Evolutionary conservation across 2,113 vertebrate genomes (phyloP), one percentile per base, ranked within the genome.

Genomic region (Casuarius casuarius): DNA sequence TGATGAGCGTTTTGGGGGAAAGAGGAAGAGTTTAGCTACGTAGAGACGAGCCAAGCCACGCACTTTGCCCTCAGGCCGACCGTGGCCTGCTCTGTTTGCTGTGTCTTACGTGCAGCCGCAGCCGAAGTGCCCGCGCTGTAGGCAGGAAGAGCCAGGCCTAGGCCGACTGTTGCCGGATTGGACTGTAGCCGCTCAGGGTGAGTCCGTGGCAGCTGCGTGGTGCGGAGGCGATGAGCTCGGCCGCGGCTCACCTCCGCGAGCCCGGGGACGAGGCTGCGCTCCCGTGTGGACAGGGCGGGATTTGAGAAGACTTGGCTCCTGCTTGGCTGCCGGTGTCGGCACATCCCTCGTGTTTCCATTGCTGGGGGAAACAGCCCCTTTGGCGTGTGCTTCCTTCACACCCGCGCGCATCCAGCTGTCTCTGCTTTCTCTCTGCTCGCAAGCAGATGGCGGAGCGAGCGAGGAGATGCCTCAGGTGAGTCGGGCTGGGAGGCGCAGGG

Each of bases 381-480:
- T 6, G 49, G 95, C 7, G 1, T 35, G 85, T 21, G 79, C 76
- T 73, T 59, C 48, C 87, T 76, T 92, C 84, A 48, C 92, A 84
- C 33, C 76, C 16, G 51, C 0, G 61, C 5, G 0, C 61, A 38
- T 68, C 72, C 96, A 92, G 94, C 95, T 87, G 93, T 62, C 94
- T 35, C 63, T 70, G 92, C 85, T 72, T 65, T 62, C 80, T 70
- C 59, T 48, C 77, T 9, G 75, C 85, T 68, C 59, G 0, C 5
- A 14, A 85, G 93, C 94, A 93, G 92, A 95, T 89, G 96, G 93
- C 1, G 5, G 58, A 74, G 94, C 1, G 73, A 54, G 84, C 87
- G 75, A 74, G 5, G 90, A 48, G 95, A 51, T 5, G 79, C 89
- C 88, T 78, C 96, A 93, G 94, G 95, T 96, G 95, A 96, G 95